Base-by-base conservation (phyloP, 2,113 vertebrate species). In the Elaphurus davidianus region DNA sequence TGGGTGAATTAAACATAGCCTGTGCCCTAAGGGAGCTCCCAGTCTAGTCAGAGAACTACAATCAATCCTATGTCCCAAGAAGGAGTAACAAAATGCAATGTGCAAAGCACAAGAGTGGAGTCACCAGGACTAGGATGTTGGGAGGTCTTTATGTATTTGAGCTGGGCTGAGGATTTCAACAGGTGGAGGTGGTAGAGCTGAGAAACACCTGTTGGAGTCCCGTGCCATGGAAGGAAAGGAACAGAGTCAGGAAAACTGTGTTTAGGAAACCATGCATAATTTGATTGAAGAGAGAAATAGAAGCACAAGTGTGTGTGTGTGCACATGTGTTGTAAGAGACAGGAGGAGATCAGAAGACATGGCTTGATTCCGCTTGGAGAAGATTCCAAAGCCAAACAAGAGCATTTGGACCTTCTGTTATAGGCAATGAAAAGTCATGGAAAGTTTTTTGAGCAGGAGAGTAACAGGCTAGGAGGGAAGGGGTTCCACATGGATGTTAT, bases 371-470 rank as follows among this genome's bases (percentile, higher is more conserved):
- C 30, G 8, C 50, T 91, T 95, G 30, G 30, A 96, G 76, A 96
- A 91, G 36, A 67, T 54, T 94, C 81, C 74, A 71, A 59, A 92
- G 55, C 33, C 79, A 92, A 95, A 90, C 43, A 74, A 90, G 36
- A 95, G 15, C 90, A 92, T 90, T 52, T 92, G 60, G 33, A 87
- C 71, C n/a, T 94, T 95, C 60, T 97, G 27, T 96, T 87, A 92
- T 12, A 93, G 67, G 87, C 59, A 87, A 89, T 91, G 59, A 88
- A 96, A 97, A 98, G 86, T 88, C 92, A 95, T 40, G 82, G n/a
- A 85, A 95, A 55, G 27, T 55, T 95, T 40, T 97, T 89, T 81
- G 57, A 93, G 43, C 59, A 94, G 28, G 40, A 43, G 36, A 94
- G 25, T 74, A 67, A 85, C 23, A 93, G 43, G 36, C 47, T 62